A percentile compares a stretch with the other conserved stretches of the same genome.
Evolutionary conservation across 2,113 vertebrate genomes (phyloP).

Genomic region (Ariopsis seemanni): DNA sequence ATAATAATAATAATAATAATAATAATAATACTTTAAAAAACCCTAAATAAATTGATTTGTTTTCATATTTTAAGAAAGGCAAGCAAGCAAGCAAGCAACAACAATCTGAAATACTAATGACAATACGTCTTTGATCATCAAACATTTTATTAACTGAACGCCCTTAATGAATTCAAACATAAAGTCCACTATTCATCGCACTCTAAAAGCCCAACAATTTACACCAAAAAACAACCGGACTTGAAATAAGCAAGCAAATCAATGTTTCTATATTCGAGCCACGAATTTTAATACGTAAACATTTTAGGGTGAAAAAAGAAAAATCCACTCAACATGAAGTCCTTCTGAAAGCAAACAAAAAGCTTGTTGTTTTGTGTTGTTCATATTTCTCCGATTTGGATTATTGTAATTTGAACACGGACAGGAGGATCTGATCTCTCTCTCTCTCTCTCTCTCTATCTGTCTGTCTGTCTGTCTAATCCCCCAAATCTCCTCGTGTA

Average conservation of each 20-base stretch:
- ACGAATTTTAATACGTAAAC: conserved; percentile 96
- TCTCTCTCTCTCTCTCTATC: neutral
- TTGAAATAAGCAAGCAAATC: conserved; percentile 86
- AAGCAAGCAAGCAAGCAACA: conserved; percentile 6
- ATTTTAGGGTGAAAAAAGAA: conserved; percentile 81
- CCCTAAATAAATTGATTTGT: neutral
- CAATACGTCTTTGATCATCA: conserved; percentile 71
- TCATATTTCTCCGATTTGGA: conserved; percentile 63
- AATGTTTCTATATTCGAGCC: conserved; percentile 83
- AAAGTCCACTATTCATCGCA: conserved; percentile 76
- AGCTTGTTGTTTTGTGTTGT: conserved; percentile 65
- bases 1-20: no score
- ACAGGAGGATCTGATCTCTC: conserved; percentile 38
- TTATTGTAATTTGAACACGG: conserved; percentile 62
- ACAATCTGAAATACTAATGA: conserved; percentile 36
- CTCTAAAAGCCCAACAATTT: conserved; percentile 84
- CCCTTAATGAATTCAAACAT: conserved; percentile 82
- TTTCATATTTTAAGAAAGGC: neutral
- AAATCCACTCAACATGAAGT: conserved; percentile 83
- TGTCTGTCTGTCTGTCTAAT: conserved; percentile 5
- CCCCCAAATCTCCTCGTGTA: conserved; percentile 59
- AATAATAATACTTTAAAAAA: no score
- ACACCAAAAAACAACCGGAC: conserved; percentile 73
- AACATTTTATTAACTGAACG: conserved; percentile 77
- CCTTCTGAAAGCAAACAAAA: conserved; percentile 67